Base-by-base conservation (phyloP, 2,113 vertebrate species). In the Bagarius yarrelli region DNA sequence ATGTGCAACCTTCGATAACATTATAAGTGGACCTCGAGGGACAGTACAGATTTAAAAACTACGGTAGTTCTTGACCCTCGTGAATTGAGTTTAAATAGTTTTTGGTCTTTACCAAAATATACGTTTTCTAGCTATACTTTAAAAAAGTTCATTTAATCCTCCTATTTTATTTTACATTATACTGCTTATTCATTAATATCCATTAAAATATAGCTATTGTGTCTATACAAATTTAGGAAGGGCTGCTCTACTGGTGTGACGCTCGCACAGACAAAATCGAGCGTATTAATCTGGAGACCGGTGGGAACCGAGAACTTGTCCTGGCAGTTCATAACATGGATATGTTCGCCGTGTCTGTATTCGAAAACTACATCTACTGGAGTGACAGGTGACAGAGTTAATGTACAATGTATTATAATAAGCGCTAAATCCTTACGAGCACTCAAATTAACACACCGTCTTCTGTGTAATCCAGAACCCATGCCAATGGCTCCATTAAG, bases 321-420 rank as follows among this genome's bases (percentile, higher is more conserved):
- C 91, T 99, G 76, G 92, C 94, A 84, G 97, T 90, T 92, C 97
- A 98, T 87, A 99, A 99, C 92, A 99, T 98, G 97, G 97, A 99
- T 91, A 99, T 99, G 97, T 99, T 99, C 90, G 97, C 97, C 0
- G 97, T 99, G 25, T 98, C 97, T 0, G 96, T 99, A 4, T 99
- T 99, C 4, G 96, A 98, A 89, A 95, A 94, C 32, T 97, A 96
- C 92, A 96, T 99, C 79, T 99, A 99, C 87, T 99, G 97, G 97
- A 99, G 97, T 1, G 97, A 99, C 67, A 93, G 97, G 97, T 98
- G 71, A 0, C 8, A 27, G 44, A 11, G 6, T 52, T 2, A 15
- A 30, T n/a, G 44, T 8, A 30, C 60, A 5, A 52, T 14, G n/a
- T n/a, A 8, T 52, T 67, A 8, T 40, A 36, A 56, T 21, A 53